These are phyloP conservation scores for Temnothorax longispinosus DNA, from an alignment of 1,140 invertebrate species.

Conservation along the genomic window DNA sequence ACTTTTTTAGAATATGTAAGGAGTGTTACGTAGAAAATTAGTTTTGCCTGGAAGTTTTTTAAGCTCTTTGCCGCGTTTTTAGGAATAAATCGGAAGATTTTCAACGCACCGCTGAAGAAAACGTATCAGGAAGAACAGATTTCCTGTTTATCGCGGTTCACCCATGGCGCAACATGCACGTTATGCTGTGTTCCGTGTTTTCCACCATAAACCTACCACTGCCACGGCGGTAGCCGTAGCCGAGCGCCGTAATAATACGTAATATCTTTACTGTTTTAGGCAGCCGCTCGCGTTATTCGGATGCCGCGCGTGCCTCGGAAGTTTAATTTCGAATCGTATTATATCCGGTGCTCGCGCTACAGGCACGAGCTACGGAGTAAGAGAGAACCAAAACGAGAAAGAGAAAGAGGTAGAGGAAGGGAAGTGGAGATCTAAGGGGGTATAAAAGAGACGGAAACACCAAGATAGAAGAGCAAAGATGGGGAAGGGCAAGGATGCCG, in stretches of 20 bases:
- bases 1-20: background rate
- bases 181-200: slow-evolving; percentile 29
- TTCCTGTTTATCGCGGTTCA: slow-evolving; percentile 23
- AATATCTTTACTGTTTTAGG: slow-evolving; percentile 84
- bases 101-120: slow-evolving; percentile 5
- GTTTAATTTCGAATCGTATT: slow-evolving; percentile 84
- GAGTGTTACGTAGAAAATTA: background rate
- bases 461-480: slow-evolving; percentile 33
- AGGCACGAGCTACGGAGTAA: slow-evolving; percentile 34
- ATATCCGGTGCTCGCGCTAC: slow-evolving; percentile 75
- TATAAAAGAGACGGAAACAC: slow-evolving; percentile 42
- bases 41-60: background rate
- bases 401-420: slow-evolving; percentile 45
- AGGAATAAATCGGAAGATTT: background rate
- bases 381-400: slow-evolving; percentile 24
- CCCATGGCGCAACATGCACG: slow-evolving; percentile 18
- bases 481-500: background rate
- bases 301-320: slow-evolving; percentile 82
- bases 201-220: slow-evolving; percentile 47
- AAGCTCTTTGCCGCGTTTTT: background rate
- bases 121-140: slow-evolving; percentile 4
- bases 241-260: slow-evolving; percentile 83
- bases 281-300: slow-evolving; percentile 83
- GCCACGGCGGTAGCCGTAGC: slow-evolving; percentile 57
- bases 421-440: slow-evolving; percentile 47